Base-by-base conservation (phyloP, 2,113 vertebrate species). In the Rhegmatorhina hoffmannsi region DNA sequence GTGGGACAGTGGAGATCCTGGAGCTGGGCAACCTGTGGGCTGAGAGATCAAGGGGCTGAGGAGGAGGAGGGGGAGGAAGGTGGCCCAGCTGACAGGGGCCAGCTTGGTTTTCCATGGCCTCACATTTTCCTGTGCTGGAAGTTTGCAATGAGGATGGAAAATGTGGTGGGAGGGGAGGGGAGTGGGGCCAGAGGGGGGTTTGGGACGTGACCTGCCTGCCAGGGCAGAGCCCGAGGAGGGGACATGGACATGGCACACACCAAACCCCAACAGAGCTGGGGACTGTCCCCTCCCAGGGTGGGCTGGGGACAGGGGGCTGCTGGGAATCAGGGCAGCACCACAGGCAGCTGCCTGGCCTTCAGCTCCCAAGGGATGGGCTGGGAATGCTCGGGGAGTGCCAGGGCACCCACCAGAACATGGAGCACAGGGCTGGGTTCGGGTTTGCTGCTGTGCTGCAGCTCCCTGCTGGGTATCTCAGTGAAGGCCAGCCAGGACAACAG, bases 41-140 rank as follows among this genome's bases (percentile, higher is more conserved):
- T 89, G 72, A 2, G 12, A 67, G 26, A 21, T 3, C 6, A 49
- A 47, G 40, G 53, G 49, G 17, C 59, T 69, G 91, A 81, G 83
- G 55, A 73, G 68, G 53, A 84, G 29, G 56, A 64, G 29, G 47
- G 24, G n/a, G 68, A 33, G 17, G 25, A 77, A 77, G 84, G 46
- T 70, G 46, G 53, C 66, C 36, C 2, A 2, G 81, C 38, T 79
- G 62, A 66, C 0, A 13, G 58, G 59, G 40, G 47, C 4, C 0
- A 5, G 52, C 33, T 77, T 74, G 31, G 14, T 84, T 94, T 95
- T 97, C 94, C 78, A 91, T 62, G 70, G 74, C 67, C 47, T 95
- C 87, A 80, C 36, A 66, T 91, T 95, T 95, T 94, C 74, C 84
- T 82, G 67, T 1, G 6, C 69, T 53, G 44, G 23, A 70, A 26